These are phyloP conservation scores for Poecilia gillii DNA, from an alignment of 2,797 vertebrate species.

Conservation along the genomic window DNA sequence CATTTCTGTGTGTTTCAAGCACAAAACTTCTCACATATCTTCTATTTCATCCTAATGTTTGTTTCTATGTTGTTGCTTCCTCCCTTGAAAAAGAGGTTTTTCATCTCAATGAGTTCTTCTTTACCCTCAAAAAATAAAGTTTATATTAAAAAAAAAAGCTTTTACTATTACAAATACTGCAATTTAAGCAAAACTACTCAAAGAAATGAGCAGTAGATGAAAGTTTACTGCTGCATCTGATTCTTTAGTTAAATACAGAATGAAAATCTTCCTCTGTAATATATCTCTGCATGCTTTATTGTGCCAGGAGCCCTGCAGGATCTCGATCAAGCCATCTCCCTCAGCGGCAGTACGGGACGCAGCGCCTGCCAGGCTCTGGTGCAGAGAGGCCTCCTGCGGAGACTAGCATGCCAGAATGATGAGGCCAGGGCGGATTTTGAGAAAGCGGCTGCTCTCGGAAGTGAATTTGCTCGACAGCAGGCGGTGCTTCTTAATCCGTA, in stretches of 20 bases:
- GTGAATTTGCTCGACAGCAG: conserved; percentile 89
- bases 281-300: conserved; percentile 11
- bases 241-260: background rate
- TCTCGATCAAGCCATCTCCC: conserved; percentile 84
- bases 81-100: no score
- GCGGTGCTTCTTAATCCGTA: conserved; percentile 91
- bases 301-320: conserved; percentile 87
- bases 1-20: background rate
- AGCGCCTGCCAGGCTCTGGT: conserved; percentile 90
- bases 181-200: background rate
- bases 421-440: conserved; percentile 86
- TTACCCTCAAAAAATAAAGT: no score
- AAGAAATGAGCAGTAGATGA: background rate
- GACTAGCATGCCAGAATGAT: conserved; percentile 78
- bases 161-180: background rate
- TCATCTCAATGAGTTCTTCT: no score
- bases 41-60: background rate
- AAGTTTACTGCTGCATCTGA: background rate
- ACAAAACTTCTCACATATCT: background rate
- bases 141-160: background rate
- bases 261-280: conserved; percentile 8
- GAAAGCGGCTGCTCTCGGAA: conserved; percentile 86
- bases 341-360: conserved; percentile 81
- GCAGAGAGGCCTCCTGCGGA: conserved; percentile 88
- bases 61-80: no score